Base-by-base conservation (phyloP, 1,140 invertebrate genomes). In the Caerostris darwini region DNA sequence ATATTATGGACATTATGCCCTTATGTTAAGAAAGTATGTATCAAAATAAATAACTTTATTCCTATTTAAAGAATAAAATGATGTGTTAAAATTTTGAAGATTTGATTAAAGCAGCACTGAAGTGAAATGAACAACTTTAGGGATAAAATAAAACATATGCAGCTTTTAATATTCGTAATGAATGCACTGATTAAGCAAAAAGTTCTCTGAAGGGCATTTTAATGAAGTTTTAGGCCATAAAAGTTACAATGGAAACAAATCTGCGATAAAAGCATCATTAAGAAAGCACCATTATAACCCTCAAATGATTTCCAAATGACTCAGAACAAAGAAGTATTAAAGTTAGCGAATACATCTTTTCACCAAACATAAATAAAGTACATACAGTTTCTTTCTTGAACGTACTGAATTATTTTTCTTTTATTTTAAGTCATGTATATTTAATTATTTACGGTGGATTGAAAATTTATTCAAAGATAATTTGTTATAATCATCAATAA, bases 251-350 rank as follows among this genome's bases (percentile, higher is more conserved):
- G 61, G n/a, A 67, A 67, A 67, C 61, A 67, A 67, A 67, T 67
- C 61, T 67, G n/a, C n/a, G 61, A 67, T 67, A 67, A 67, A 67
- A 67, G 61, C n/a, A 67, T 67, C 61, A 67, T 67, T 67, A 67
- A 67, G 61, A 67, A 67, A 67, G 14, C n/a, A 67, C 17, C 61
- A 67, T 67, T 67, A 67, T 67, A 12, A 67, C 61, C 61, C 61
- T 67, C 61, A 67, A 67, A 67, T 67, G 61, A 67, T 67, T 67
- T 67, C 61, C 14, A 67, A 67, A 67, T 67, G 61, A 67, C 61
- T 14, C 6, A 5, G 17, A 67, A 67, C 61, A 67, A 67, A 67
- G 61, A 67, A 17, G 61, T 67, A n/a, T 17, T 17, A 67, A 6
- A 4, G 7, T n/a, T 67, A 67, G 17, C 61, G 61, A 67, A 67